phyloP scores from a whole-genome alignment of 2,888 invertebrate genomes.

The Oscheius onirici region DNA sequence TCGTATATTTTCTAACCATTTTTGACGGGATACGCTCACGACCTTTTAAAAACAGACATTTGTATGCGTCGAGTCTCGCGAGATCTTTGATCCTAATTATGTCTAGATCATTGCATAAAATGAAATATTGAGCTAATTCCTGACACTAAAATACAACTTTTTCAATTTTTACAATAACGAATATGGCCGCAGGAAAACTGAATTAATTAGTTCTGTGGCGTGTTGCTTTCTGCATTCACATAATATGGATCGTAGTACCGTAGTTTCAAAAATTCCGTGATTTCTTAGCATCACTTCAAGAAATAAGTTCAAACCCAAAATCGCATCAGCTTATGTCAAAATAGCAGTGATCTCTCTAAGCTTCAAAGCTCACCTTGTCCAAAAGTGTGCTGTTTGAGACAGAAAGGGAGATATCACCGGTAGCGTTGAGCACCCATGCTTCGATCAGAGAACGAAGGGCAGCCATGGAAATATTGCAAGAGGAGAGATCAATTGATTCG shows the following conservation, averaged over 20 bases:
- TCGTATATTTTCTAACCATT: too few relatives aligned
- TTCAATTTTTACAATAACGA: too few relatives aligned
- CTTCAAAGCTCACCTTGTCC: constrained; percentile 7
- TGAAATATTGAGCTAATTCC: too few relatives aligned
- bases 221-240: not conserved
- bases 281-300: not conserved
- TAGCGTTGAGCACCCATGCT: constrained; percentile 38
- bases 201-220: not conserved
- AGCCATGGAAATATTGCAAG: constrained; percentile 39
- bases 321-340: too few relatives aligned
- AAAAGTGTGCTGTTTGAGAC: constrained; percentile 33
- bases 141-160: too few relatives aligned
- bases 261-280: not conserved
- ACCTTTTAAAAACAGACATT: too few relatives aligned
- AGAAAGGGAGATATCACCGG: constrained; percentile 46
- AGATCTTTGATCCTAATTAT: too few relatives aligned
- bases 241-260: not conserved
- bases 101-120: too few relatives aligned
- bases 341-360: too few relatives aligned
- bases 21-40: too few relatives aligned
- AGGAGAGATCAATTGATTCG: constrained; percentile 51
- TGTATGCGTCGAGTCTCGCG: too few relatives aligned
- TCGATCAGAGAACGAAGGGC: constrained; percentile 37
- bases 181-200: not conserved
- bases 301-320: not conserved